phyloP scores from a whole-genome alignment of 2,113 vertebrate species.

The Baryphthengus martii region DNA sequence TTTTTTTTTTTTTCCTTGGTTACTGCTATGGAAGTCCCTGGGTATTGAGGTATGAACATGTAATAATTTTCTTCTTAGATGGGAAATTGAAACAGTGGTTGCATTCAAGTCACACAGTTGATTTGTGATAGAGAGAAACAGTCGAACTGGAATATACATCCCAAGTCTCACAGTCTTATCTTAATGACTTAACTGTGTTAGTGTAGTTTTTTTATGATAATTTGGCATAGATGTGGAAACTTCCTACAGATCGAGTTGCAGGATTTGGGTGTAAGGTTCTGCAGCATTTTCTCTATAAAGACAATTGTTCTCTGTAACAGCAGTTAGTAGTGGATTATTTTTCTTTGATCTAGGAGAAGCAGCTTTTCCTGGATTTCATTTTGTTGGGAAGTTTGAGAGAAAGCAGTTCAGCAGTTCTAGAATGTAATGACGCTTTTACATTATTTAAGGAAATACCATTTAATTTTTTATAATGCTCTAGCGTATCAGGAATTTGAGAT shows the following conservation, averaged over 20 bases:
- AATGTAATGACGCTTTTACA: not conserved
- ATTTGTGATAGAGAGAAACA: not conserved
- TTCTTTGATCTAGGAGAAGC: not conserved
- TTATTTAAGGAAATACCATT: constrained; percentile 52
- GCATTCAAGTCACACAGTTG: not conserved
- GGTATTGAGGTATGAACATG: not conserved
- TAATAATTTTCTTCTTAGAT: not conserved
- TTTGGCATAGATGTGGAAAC: not conserved
- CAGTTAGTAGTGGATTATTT: not conserved
- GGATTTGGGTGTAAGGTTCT: not conserved
- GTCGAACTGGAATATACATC: not conserved
- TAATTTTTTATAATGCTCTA: constrained; percentile 59
- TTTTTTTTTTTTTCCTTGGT: not conserved
- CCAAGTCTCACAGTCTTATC: not conserved
- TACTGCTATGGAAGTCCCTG: not conserved
- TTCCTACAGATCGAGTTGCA: not conserved
- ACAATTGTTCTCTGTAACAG: too few species aligned
- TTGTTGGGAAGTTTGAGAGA: not conserved
- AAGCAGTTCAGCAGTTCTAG: not conserved
- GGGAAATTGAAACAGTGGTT: not conserved
- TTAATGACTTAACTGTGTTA: not conserved
- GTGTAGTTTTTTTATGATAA: not conserved
- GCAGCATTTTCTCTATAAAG: not conserved
- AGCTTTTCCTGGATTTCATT: not conserved
- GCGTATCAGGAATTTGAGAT: constrained; percentile 39